A percentile compares a stretch with the other conserved stretches of the same genome.
phyloP scores from a whole-genome alignment of 2,888 invertebrate genomes.

The Tetanocera ferruginea region DNA sequence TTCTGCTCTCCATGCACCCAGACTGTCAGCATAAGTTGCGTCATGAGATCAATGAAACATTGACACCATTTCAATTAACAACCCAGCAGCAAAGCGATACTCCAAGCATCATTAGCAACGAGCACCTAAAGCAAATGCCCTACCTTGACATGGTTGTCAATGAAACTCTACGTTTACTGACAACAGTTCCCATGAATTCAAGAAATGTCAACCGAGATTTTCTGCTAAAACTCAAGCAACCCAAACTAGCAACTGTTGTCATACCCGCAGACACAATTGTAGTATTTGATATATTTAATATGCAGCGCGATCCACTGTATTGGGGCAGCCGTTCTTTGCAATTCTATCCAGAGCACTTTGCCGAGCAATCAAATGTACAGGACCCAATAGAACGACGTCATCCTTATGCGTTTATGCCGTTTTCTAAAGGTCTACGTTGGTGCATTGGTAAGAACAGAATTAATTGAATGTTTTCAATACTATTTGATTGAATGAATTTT shows the following conservation, averaged over 20 bases:
- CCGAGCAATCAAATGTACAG: slow-evolving; percentile 24
- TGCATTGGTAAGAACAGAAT: slow-evolving; percentile 60
- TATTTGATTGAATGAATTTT: background rate
- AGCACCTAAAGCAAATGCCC: slow-evolving; percentile 62
- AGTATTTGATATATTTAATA: slow-evolving; percentile 64
- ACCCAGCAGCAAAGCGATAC: background rate
- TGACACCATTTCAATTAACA: slow-evolving; percentile 45
- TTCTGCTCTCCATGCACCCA: slow-evolving; percentile 62
- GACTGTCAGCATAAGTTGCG: slow-evolving; percentile 61
- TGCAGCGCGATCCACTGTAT: slow-evolving; percentile 63
- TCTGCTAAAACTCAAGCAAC: slow-evolving; percentile 44
- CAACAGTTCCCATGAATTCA: slow-evolving; percentile 66
- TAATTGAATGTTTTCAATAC: background rate
- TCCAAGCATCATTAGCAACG: slow-evolving; percentile 49
- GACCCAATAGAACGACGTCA: slow-evolving; percentile 53
- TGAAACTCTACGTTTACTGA: slow-evolving; percentile 64
- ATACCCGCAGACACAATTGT: slow-evolving; percentile 65
- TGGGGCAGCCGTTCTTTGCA: slow-evolving; percentile 64
- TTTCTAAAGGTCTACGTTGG: slow-evolving; percentile 65
- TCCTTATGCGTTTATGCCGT: slow-evolving; percentile 64
- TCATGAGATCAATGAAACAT: slow-evolving; percentile 58
- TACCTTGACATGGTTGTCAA: slow-evolving; percentile 66
- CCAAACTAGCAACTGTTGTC: slow-evolving; percentile 39
- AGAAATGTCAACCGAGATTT: slow-evolving; percentile 64
- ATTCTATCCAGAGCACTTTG: slow-evolving; percentile 65